Evolutionary conservation across 2,113 vertebrate species (phyloP).

Genomic region (Orientallactaga bullata): DNA sequence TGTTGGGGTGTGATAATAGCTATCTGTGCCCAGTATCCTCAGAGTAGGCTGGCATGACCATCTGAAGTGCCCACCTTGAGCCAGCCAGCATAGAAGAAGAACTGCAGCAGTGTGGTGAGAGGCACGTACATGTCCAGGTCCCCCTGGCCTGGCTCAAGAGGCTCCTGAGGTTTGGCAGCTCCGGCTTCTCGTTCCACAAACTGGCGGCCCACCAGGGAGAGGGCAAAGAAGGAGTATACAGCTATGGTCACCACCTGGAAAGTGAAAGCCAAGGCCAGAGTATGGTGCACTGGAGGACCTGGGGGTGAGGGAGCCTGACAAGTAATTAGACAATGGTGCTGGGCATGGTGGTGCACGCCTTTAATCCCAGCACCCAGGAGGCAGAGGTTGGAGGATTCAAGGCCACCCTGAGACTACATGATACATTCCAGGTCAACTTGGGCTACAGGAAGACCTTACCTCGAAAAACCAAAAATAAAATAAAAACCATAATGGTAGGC

Average conservation of each 20-base stretch:
- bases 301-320: not conserved
- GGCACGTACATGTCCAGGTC: constrained; percentile 92
- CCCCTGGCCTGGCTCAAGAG: constrained; percentile 78
- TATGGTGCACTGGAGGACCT: not conserved
- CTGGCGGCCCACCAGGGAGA: constrained; percentile 92
- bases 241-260: constrained; percentile 93
- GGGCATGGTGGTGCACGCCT: no score
- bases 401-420: no score
- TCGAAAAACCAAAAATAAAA: no score
- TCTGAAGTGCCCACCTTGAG: constrained; percentile 89
- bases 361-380: no score
- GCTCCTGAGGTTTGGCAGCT: constrained; percentile 8
- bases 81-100: constrained; percentile 95
- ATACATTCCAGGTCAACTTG: no score
- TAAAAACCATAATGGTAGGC: not conserved
- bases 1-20: not conserved
- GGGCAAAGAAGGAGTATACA: constrained; percentile 93
- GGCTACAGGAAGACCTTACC: no score
- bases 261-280: not conserved
- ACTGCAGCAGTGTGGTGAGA: constrained; percentile 93
- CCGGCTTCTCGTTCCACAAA: constrained; percentile 88
- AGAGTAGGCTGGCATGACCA: not conserved
- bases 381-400: no score
- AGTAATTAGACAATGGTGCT: not conserved
- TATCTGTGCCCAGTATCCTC: not conserved